These are phyloP conservation scores for Desmodus rotundus DNA, from an alignment of 2,113 vertebrate species.

Conservation along the genomic window DNA sequence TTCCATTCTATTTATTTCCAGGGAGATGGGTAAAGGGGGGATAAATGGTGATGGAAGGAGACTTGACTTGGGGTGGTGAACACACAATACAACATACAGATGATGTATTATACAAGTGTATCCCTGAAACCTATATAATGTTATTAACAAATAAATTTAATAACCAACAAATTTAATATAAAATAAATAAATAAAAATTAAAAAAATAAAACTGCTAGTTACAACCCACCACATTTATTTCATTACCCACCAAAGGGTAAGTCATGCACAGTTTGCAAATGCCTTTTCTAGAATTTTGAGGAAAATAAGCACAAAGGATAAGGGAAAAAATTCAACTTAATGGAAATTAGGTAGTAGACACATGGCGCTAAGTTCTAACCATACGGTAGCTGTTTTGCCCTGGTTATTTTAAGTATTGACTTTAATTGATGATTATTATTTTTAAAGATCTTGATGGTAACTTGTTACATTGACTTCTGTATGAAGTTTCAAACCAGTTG, in stretches of 20 bases:
- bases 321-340: neutral
- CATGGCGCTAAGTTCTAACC: neutral
- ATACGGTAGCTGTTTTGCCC: neutral
- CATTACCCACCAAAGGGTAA: neutral
- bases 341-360: neutral
- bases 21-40: neutral
- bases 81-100: too few species aligned
- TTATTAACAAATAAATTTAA: too few species aligned
- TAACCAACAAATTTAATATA: too few species aligned
- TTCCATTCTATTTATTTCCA: neutral
- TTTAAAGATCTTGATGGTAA: neutral
- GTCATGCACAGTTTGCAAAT: neutral
- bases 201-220: neutral
- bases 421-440: slow-evolving; percentile 16
- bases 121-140: too few species aligned
- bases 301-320: neutral
- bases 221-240: neutral
- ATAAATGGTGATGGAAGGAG: too few species aligned
- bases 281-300: neutral
- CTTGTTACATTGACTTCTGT: neutral
- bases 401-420: neutral
- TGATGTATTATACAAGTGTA: too few species aligned
- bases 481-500: neutral
- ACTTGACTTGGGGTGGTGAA: too few species aligned
- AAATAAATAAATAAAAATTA: too few species aligned